Conservation (phyloP, 2,888 invertebrate species). For the Phalangium opilio region DNA sequence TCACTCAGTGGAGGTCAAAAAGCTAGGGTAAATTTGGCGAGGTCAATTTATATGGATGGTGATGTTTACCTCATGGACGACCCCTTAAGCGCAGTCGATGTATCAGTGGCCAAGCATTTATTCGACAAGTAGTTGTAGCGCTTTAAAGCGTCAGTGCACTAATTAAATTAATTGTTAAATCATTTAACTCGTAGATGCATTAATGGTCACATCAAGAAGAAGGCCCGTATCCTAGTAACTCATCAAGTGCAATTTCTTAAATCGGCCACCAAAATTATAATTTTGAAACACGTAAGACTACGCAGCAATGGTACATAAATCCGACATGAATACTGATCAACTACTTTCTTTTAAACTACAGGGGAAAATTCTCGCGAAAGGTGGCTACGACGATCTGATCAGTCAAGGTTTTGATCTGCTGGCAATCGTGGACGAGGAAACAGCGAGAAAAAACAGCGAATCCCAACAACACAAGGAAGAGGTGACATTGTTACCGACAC, state of each 20-base stretch:
- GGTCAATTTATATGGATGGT: conserved; percentile 31
- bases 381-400: conserved; percentile 17
- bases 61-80: conserved; percentile 37
- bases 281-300: no score
- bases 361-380: conserved; percentile 17
- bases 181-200: conserved; percentile 26
- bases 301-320: no score
- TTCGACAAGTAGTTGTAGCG: conserved; percentile 32
- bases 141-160: no score
- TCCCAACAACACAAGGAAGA: no score
- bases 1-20: conserved; percentile 91
- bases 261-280: conserved; percentile 17
- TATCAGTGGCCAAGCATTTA: conserved; percentile 32
- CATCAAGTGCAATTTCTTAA: conserved; percentile 38
- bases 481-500: no score
- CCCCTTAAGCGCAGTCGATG: conserved; percentile 36
- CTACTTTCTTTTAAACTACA: conserved; percentile 1
- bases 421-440: conserved; percentile 14
- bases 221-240: conserved; percentile 35
- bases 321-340: no score
- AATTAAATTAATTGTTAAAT: no score
- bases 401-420: conserved; percentile 18
- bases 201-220: conserved; percentile 28
- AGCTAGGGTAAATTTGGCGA: conserved; percentile 46
- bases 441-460: no score